Evolutionary conservation across 2,113 vertebrate genomes (phyloP).

Genomic region (Manacus vitellinus): DNA sequence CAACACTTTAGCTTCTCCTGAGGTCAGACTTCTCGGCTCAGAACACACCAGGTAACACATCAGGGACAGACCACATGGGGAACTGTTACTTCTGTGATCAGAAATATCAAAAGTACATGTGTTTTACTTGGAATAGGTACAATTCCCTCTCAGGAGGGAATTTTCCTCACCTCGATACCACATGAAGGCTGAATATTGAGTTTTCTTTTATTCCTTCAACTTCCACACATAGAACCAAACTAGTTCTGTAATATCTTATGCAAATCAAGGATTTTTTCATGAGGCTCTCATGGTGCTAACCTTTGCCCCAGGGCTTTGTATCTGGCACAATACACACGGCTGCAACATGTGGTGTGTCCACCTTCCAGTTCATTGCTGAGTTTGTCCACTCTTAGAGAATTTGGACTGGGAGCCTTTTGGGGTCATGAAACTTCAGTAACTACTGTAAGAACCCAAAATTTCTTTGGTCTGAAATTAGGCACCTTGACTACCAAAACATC

Average conservation of each 20-base stretch:
- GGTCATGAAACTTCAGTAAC: not conserved
- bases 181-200: not conserved
- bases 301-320: not conserved
- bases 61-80: not conserved
- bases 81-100: not conserved
- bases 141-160: not conserved
- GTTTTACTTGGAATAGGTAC: not conserved
- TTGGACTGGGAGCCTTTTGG: not conserved
- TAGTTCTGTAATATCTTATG: not conserved
- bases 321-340: not conserved
- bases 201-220: not conserved
- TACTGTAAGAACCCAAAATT: not conserved
- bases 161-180: not conserved
- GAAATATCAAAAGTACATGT: not conserved
- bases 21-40: not conserved
- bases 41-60: fast-evolving
- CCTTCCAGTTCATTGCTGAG: not conserved
- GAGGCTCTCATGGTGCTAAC: not conserved
- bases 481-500: not conserved
- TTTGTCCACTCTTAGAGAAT: not conserved
- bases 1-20: not conserved
- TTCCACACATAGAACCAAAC: not conserved
- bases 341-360: not conserved
- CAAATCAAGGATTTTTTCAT: not conserved
- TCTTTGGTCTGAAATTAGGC: not conserved